These are phyloP conservation scores for Tineola bisselliella DNA, from an alignment of 2,888 invertebrate species.

Conservation along the genomic window DNA sequence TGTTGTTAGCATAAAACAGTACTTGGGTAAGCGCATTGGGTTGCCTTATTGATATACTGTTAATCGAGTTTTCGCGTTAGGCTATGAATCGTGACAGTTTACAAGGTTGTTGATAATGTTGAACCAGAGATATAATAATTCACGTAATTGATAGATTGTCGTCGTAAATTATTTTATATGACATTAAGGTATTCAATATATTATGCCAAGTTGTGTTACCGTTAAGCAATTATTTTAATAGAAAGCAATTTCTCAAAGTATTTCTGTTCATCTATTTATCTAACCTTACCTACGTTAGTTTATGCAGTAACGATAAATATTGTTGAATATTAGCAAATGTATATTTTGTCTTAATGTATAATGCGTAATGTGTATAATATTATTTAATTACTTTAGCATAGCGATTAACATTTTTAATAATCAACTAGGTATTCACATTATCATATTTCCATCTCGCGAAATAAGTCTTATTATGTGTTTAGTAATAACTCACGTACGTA, in stretches of 20 bases:
- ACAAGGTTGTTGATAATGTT: conserved; percentile 34
- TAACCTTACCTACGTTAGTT: not conserved
- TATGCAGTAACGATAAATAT: too few species aligned
- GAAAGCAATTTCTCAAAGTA: not conserved
- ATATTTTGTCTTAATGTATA: too few species aligned
- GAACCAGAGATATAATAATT: not conserved
- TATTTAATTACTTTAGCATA: not conserved
- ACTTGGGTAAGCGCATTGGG: conserved; percentile 34
- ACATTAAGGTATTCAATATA: not conserved
- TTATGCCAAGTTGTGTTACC: not conserved
- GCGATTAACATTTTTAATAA: not conserved
- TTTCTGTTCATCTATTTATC: too few species aligned
- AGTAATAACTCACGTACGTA: conserved; percentile 37
- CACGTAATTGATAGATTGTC: conserved; percentile 7
- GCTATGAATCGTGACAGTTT: conserved; percentile 34
- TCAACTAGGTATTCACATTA: not conserved
- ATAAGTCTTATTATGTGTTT: conserved; percentile 39
- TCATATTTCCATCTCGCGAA: conserved; percentile 22
- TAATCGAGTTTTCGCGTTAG: conserved; percentile 41
- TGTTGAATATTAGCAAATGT: too few species aligned
- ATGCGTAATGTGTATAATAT: too few species aligned
- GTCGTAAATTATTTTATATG: not conserved
- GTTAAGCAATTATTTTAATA: not conserved
- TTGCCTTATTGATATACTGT: conserved; percentile 38
- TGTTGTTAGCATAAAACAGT: conserved; percentile 49